phyloP scores from a whole-genome alignment of 2,113 vertebrate genomes.

The Pipra filicauda region DNA sequence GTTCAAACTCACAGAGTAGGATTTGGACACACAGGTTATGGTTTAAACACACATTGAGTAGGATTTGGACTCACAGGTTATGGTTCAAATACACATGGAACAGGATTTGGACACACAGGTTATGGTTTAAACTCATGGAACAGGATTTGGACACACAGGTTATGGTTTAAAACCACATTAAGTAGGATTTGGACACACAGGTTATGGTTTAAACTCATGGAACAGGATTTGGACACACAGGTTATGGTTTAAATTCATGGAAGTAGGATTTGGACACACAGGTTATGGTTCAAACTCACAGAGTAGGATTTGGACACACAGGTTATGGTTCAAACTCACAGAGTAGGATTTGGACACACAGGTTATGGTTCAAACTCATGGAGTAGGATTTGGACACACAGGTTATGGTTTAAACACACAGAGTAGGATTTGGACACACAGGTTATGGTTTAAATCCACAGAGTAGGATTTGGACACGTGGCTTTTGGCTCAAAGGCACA shows the following conservation, averaged over 20 bases:
- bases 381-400: neutral
- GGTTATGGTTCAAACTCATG: no score
- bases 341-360: rapidly evolving
- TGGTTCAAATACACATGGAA: neutral
- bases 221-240: neutral
- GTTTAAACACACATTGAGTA: no score
- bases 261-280: no score
- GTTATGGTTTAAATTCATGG: no score
- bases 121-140: neutral
- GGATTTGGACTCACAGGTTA: rapidly evolving
- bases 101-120: neutral
- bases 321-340: no score
- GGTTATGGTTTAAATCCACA: neutral
- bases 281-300: no score
- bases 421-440: rapidly evolving
- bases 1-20: no score
- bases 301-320: neutral
- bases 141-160: rapidly evolving
- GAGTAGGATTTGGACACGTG: neutral
- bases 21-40: neutral
- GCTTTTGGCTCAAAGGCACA: neutral
- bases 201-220: neutral
- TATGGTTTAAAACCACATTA: neutral
- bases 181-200: neutral
- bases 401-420: neutral